These are phyloP conservation scores for Lates japonicus DNA, from an alignment of 2,797 vertebrate species.

Conservation along the genomic window DNA sequence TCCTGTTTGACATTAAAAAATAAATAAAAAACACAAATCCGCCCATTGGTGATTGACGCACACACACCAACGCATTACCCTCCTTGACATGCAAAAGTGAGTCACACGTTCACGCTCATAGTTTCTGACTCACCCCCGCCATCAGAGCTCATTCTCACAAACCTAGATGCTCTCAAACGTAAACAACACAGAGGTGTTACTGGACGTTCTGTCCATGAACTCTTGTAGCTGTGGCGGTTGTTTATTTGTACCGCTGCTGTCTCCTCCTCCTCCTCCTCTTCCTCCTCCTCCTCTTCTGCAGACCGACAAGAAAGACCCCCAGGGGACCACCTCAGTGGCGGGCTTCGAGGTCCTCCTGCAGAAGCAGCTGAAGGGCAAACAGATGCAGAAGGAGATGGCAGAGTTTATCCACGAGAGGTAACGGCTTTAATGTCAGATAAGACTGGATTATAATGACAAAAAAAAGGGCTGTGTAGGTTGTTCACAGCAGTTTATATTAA, in stretches of 20 bases:
- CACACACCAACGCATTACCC: constrained; percentile 55
- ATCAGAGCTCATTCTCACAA: constrained; percentile 29
- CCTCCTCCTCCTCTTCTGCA: constrained; percentile 66
- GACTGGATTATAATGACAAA: neutral
- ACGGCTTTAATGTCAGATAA: constrained; percentile 11
- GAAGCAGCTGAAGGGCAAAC: constrained; percentile 98
- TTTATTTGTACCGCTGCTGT: constrained; percentile 2
- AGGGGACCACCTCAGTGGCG: constrained; percentile 90
- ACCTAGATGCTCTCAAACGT: constrained; percentile 34
- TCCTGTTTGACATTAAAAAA: constrained; percentile 3
- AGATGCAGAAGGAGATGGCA: constrained; percentile 99
- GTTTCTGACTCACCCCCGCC: constrained; percentile 44
- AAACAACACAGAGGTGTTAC: constrained; percentile 29
- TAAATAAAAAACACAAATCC: neutral
- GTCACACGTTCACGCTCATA: constrained; percentile 37
- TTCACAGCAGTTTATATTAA: neutral
- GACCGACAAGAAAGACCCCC: constrained; percentile 96
- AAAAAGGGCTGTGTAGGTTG: neutral
- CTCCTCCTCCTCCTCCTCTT: constrained; percentile 28
- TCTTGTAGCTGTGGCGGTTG: neutral
- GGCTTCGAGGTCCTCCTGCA: constrained; percentile 97
- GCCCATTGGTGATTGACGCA: constrained; percentile 28
- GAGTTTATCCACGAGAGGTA: constrained; percentile 98
- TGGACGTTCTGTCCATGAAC: constrained; percentile 18
- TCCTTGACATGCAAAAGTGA: constrained; percentile 57